Evolutionary conservation across 2,113 vertebrate genomes (phyloP), one percentile per base, ranked within the genome.

Genomic region (Centropus unirufus): DNA sequence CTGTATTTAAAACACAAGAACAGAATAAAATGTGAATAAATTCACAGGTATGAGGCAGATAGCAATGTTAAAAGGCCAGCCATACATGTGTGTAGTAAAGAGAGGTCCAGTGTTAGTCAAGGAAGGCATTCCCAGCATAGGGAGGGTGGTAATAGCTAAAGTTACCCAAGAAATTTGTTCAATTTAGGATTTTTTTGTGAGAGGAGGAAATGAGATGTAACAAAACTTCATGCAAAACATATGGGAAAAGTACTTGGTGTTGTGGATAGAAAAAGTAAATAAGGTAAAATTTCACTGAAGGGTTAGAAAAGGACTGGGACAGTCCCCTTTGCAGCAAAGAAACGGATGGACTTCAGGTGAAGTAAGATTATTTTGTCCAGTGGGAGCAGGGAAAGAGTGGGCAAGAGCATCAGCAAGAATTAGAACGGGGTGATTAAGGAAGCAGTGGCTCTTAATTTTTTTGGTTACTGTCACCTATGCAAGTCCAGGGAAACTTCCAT

Each of bases 21-120:
- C 6, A 3, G 22, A 74, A 23, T 93, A 30, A 85, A 83, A 46
- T 21, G 16, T 7, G 42, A 39, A 55, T 46, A 59, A 78, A 52
- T 8, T 2, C 11, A 30, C n/a, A 27, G 36, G 24, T 21, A 5
- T 1, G 51, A 51, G 24, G 29, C 5, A 55, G 27, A 26, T 0
- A 3, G 10, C 34, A 39, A 11, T 15, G 69, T 67, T 55, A 32
- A n/a, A 78, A 75, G 52, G 22, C 5, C 72, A 87, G 16, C 29
- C 11, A 4, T 14, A 46, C 70, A 21, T 1, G 0, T 32, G 20
- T 75, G 27, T 27, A 42, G 63, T 36, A 75, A 79, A 55, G 52
- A 82, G 17, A 29, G 36, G 15, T 64, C 63, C 39, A 11, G 5
- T 52, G 40, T 42, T 36, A 47, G 23, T 23, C 34, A 64, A 13